Conservation (phyloP, 2,113 vertebrate genomes). For the Marmota flaviventris region DNA sequence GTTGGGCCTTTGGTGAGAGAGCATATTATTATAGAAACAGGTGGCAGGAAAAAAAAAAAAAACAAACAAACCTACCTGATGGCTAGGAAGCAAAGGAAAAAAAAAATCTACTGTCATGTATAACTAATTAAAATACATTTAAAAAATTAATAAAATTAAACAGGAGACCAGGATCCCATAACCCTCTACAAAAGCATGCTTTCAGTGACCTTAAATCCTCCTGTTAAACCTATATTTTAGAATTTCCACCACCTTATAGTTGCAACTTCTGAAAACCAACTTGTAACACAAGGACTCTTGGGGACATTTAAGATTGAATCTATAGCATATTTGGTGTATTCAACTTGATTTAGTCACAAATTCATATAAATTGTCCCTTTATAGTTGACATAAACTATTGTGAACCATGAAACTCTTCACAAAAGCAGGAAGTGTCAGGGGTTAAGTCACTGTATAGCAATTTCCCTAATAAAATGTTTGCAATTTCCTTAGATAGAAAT, state of each 20-base stretch:
- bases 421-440: not conserved
- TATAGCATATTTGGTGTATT: not conserved
- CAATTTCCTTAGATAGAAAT: conserved; percentile 14
- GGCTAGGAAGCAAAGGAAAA: not conserved
- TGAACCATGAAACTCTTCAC: not conserved
- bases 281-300: not conserved
- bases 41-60: not conserved
- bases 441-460: not conserved
- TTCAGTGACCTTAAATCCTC: not conserved
- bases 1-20: not conserved
- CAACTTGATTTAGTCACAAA: not conserved
- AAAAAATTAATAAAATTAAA: too few relatives aligned
- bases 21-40: not conserved
- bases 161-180: not conserved
- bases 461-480: conserved; percentile 10
- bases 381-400: not conserved
- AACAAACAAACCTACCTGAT: rapidly evolving
- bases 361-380: not conserved
- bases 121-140: too few relatives aligned
- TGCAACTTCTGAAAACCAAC: not conserved
- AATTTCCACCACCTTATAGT: not conserved
- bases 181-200: rapidly evolving
- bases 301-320: not conserved
- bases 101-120: too few relatives aligned
- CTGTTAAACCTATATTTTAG: rapidly evolving